phyloP scores from a whole-genome alignment of 2,888 invertebrate genomes.

The Heliconius hortense region DNA sequence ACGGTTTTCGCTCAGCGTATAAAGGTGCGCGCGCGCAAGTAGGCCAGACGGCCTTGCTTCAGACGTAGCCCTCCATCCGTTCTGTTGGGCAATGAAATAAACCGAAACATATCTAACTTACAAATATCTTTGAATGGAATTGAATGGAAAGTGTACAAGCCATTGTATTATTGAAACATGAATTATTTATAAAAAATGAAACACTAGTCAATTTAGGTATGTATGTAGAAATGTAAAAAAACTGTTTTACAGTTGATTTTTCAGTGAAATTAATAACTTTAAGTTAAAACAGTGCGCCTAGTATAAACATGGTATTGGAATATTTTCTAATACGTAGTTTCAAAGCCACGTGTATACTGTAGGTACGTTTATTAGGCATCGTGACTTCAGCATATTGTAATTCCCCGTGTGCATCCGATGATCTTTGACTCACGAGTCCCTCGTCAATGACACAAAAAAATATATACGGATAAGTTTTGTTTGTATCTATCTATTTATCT shows the following conservation, averaged over 20 bases:
- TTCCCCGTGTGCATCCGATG: conserved; percentile 32
- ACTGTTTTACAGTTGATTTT: background rate
- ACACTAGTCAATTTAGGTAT: background rate
- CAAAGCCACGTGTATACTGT: conserved; percentile 31
- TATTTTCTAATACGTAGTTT: conserved; percentile 18
- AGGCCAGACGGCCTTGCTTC: conserved; percentile 72
- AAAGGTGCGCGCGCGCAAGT: conserved; percentile 72
- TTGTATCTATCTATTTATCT: background rate
- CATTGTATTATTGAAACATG: background rate
- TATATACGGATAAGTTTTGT: background rate
- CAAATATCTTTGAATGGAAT: conserved; percentile 29
- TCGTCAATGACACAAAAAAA: conserved; percentile 5
- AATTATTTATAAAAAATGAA: background rate
- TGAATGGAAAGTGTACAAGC: conserved; percentile 16
- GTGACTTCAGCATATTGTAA: conserved; percentile 38
- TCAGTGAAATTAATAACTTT: background rate
- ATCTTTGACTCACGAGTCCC: conserved; percentile 32
- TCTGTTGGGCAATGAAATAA: conserved; percentile 41
- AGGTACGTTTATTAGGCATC: background rate
- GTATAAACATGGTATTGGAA: conserved; percentile 3
- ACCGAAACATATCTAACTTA: conserved; percentile 30
- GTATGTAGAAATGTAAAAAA: no score
- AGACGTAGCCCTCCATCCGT: conserved; percentile 60
- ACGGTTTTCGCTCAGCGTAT: conserved; percentile 57
- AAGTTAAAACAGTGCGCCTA: background rate